Base-by-base conservation (phyloP, 2,888 invertebrate species). In the Frankliniella intonsa region DNA sequence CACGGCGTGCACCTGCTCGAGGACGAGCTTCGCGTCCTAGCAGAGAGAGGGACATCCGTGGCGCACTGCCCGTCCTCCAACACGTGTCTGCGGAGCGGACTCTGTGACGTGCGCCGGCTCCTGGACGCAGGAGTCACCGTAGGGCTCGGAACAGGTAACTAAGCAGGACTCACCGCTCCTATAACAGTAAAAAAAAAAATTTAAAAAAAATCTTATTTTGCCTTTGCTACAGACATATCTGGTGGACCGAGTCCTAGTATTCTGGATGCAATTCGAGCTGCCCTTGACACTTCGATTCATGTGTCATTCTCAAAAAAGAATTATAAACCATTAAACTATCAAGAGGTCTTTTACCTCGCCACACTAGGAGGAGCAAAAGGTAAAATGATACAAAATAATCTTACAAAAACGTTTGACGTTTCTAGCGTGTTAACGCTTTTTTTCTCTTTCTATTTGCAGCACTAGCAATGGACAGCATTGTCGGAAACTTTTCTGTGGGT, bases 21-120 rank as follows among this genome's bases (percentile, higher is more conserved):
- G 69, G 89, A 90, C 3, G 97, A 97, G 88, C 89, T 95, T 25
- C 85, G 88, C 17, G 86, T 94, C 11, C 86, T 97, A 25, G 89
- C 90, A 27, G 84, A 89, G 49, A 90, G 90, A 82, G 92, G 92
- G 0, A 91, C 93, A 2, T 91, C 94, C 0, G 88, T 97, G 11
- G 92, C 95, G 0, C 97, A 97, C 87, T 97, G 97, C 86, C 96
- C 97, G 0, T 92, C 93, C 62, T 97, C 97, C 1, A 97, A 97
- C 88, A 93, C 93, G 0, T 91, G 93, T 84, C 89, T 97, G 69
- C 90, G 90, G 85, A 97, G 96, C 19, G 97, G 97, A 0, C 86
- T 95, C 1, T 95, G 96, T 86, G 94, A 96, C 85, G 92, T 95
- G 0, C 89, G 91, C 83, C 91, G 91, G 82, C 88, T 96, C 17